These are phyloP conservation scores for Agrilus planipennis DNA, from an alignment of 1,140 invertebrate species.

Conservation along the genomic window DNA sequence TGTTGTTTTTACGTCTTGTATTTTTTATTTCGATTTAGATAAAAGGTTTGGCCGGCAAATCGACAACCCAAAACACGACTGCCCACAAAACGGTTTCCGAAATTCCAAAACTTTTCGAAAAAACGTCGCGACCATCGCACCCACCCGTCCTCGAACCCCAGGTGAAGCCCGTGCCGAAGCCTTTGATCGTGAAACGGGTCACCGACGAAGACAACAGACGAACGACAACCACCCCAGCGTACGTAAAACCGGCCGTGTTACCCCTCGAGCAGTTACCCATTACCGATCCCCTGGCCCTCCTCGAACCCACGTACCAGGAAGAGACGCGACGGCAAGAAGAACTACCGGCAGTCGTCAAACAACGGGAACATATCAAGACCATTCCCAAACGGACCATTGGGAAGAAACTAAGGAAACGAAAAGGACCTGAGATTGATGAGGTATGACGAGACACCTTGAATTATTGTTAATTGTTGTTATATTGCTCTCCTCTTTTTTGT, in stretches of 20 bases:
- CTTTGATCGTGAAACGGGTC: too few relatives aligned
- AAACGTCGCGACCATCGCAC: not conserved
- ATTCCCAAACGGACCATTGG: not conserved
- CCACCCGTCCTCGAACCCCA: too few relatives aligned
- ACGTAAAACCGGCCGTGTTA: too few relatives aligned
- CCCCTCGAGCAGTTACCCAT: too few relatives aligned
- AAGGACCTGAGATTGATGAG: constrained; percentile 3
- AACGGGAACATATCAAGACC: constrained; percentile 2
- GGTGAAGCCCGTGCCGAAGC: too few relatives aligned
- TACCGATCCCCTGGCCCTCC: constrained; percentile 1
- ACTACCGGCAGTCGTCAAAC: not conserved
- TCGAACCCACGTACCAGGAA: constrained; percentile 4
- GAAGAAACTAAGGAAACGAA: constrained; percentile 1
- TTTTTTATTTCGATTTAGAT: constrained; percentile 20
- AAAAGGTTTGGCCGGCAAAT: constrained; percentile 24
- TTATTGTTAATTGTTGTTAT: not conserved
- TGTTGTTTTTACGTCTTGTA: constrained; percentile 3
- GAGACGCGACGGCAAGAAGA: too few relatives aligned
- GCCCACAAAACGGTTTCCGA: too few relatives aligned
- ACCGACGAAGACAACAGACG: too few relatives aligned
- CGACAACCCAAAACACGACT: constrained; percentile 4
- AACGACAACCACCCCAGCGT: too few relatives aligned
- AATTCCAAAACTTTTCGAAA: too few relatives aligned
- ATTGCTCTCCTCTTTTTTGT: constrained; percentile 2
- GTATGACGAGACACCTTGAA: constrained; percentile 3